Evolutionary conservation across 1,140 invertebrate species (phyloP).

Genomic region (Lepidurus packardi): DNA sequence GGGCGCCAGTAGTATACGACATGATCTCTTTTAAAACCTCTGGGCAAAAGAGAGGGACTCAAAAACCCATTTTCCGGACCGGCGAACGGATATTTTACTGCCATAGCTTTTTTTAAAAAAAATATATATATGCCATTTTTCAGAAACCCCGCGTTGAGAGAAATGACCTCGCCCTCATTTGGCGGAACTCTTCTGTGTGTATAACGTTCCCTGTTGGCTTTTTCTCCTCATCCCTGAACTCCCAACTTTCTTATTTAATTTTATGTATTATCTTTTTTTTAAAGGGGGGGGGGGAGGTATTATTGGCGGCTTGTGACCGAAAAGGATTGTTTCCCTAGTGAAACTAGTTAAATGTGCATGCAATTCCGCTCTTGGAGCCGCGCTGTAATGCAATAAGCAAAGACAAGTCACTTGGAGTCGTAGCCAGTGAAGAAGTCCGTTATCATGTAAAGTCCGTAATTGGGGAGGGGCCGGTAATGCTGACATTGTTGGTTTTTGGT

Average conservation of each 20-base stretch:
- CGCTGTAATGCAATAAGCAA: not conserved
- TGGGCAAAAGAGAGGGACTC: not conserved
- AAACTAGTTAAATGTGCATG: not conserved
- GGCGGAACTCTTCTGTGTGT: too few relatives aligned
- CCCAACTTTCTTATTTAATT: too few relatives aligned
- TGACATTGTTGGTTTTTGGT: not conserved
- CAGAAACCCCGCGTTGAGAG: too few relatives aligned
- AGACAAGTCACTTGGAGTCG: not conserved
- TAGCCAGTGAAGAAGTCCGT: not conserved
- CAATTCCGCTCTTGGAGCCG: not conserved
- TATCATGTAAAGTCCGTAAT: constrained; percentile 19
- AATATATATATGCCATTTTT: not conserved
- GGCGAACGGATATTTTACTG: not conserved
- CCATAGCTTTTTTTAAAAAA: not conserved
- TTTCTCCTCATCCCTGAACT: too few relatives aligned
- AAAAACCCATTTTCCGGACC: not conserved
- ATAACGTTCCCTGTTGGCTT: too few relatives aligned
- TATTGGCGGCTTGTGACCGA: not conserved
- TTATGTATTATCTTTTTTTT: too few relatives aligned
- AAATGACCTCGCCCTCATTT: too few relatives aligned
- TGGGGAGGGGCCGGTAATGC: not conserved
- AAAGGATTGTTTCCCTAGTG: not conserved
- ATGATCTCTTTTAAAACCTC: not conserved
- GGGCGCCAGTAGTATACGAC: not conserved
- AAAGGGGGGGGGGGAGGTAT: too few relatives aligned